Percentiles rank a stretch among this genome's conserved stretches.
These are phyloP conservation scores for Cosmia pyralina DNA, from an alignment of 2,888 invertebrate species.

Conservation along the genomic window DNA sequence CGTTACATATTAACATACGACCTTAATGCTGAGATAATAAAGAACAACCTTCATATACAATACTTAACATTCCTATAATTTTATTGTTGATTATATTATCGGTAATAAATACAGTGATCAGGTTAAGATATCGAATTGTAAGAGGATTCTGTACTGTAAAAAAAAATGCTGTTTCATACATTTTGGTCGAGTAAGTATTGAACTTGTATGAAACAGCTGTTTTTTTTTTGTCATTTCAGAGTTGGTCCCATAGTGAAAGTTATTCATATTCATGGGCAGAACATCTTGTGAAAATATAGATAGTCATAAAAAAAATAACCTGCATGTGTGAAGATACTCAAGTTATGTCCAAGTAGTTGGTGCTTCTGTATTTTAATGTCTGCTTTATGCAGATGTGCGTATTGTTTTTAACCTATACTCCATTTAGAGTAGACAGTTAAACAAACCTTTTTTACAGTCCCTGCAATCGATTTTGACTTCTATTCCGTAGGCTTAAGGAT, in stretches of 20 bases:
- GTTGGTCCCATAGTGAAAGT: no score
- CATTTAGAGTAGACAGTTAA: no score
- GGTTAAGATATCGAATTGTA: slow-evolving; percentile 1
- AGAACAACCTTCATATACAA: slow-evolving; percentile 50
- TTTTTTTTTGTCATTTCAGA: no score
- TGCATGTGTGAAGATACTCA: neutral
- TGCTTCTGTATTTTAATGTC: neutral
- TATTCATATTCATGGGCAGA: no score
- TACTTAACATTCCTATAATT: slow-evolving; percentile 29
- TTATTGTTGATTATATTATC: slow-evolving; percentile 37
- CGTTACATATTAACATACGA: slow-evolving; percentile 55
- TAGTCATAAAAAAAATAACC: no score
- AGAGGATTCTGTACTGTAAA: neutral
- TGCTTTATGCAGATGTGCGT: neutral
- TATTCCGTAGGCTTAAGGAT: no score
- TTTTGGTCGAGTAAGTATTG: no score
- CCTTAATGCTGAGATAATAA: slow-evolving; percentile 50
- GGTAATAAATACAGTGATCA: slow-evolving; percentile 13
- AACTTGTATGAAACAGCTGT: no score
- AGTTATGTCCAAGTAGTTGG: neutral
- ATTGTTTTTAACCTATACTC: neutral
- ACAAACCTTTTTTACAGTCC: no score
- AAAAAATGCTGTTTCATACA: no score
- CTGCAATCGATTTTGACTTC: no score
- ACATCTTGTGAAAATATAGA: no score